These are phyloP conservation scores for Cheilosia vernalis DNA, from an alignment of 2,888 invertebrate species.

Conservation along the genomic window DNA sequence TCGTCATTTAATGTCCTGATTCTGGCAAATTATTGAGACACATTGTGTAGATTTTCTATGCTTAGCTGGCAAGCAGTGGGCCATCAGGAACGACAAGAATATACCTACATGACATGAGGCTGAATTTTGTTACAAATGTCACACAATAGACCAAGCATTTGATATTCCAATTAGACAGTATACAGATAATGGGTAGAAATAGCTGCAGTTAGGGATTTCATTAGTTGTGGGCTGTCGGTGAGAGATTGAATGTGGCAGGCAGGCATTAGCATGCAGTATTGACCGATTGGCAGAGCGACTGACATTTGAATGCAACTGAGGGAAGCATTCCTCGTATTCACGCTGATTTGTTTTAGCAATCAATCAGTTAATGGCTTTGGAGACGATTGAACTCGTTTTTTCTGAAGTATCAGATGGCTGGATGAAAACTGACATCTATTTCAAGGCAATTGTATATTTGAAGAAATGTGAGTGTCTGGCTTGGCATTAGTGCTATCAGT, in stretches of 20 bases:
- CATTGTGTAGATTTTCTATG: slow-evolving; percentile 37
- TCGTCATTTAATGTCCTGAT: slow-evolving; percentile 30
- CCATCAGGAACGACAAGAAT: slow-evolving; percentile 5
- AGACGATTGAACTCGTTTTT: too few species aligned
- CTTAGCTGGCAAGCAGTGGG: background rate
- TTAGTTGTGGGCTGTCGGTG: background rate
- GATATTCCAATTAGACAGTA: slow-evolving; percentile 31
- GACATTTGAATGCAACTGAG: too few species aligned
- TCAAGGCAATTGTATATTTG: too few species aligned
- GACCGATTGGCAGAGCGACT: slow-evolving; percentile 4
- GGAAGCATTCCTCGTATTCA: too few species aligned
- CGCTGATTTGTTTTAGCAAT: too few species aligned
- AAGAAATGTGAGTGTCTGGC: too few species aligned
- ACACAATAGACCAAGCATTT: slow-evolving; percentile 26
- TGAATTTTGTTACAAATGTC: slow-evolving; percentile 34
- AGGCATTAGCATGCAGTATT: background rate
- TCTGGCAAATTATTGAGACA: slow-evolving; percentile 53
- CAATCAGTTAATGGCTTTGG: too few species aligned
- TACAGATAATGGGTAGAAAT: background rate
- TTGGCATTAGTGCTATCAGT: too few species aligned
- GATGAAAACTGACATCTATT: too few species aligned
- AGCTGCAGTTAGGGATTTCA: slow-evolving; percentile 5
- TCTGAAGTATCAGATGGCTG: too few species aligned
- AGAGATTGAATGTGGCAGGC: background rate
- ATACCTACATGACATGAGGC: background rate